Evolutionary conservation across 2,888 invertebrate genomes (phyloP), one percentile per base, ranked within the genome.

Genomic region (Callyntrura sp.): DNA sequence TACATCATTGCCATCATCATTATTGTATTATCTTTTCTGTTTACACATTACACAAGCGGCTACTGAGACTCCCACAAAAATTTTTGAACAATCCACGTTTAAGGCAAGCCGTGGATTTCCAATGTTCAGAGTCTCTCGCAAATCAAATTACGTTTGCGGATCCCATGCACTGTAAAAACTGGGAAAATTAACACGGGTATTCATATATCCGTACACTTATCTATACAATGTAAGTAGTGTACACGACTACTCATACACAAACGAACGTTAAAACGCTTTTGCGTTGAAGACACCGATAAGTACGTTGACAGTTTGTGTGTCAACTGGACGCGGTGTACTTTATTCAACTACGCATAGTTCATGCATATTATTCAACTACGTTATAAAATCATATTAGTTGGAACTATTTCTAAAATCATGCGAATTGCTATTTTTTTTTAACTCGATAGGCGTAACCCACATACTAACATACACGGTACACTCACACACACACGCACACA

Each of bases 111-210:
- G 2, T 51, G 14, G 12, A 51, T 51, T 51, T 51, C 12, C 51
- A 51, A 51, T 51, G 14, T 51, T 23, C n/a, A 51, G 51, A 65
- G 25, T 70, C 25, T 70, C 70, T 35, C 25, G 25, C 35, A 43
- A 51, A 51, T 51, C n/a, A 51, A 2, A 51, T 51, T 14, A 25
- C 23, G 35, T 28, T 14, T 17, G 9, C 45, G 28, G 65, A 68
- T 43, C 84, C 84, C 84, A 84, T 84, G 84, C 84, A 84, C 84
- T 84, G 84, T 62, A 51, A 51, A 51, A 51, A 51, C 51, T 51
- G 51, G 51, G 51, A 2, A 57, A 55, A 51, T 4, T 70, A 4
- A 35, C 35, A 35, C 35, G 35, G 35, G 70, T 70, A 25, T 23
- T 4, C 9, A 11, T 51, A 51, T 70, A 25, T 23, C 11, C 9